Evolutionary conservation across 2,113 vertebrate genomes (phyloP), one percentile per base, ranked within the genome.

Genomic region (Petrocephalus zakoni): DNA sequence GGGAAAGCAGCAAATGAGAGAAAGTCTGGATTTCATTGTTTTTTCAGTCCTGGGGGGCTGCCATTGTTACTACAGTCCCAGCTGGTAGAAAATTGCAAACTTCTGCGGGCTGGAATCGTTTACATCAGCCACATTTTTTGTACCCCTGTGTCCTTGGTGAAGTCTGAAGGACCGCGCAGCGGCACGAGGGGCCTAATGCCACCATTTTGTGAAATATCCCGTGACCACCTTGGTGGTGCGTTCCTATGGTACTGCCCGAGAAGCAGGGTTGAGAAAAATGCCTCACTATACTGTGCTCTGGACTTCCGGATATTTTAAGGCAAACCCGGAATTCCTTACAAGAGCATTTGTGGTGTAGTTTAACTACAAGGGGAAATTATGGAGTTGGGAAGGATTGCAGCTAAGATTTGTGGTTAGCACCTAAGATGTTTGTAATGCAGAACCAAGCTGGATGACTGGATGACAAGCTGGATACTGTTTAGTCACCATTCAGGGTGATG

Each of bases 1-100:
- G 88, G 52, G 82, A 53, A 85, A 49, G 88, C 37, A 19, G 11
- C 47, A 56, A 15, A 34, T 85, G 55, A 68, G 61, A 85, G 88
- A 64, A 52, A 34, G 11, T 37, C 22, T 68, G 81, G 42, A 25
- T 89, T 61, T 89, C 53, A 85, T 85, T 85, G 29, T 13, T 64
- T 68, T 25, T 52, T 68, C 55, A 85, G 17, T 22, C 81, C 46
- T 85, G 56, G 78, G n/a, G 34, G 17, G 0, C 19, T 47, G 88
- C 42, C 72, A 47, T 34, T 64, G 88, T 49, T 61, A 42, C 37
- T 81, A 46, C 75, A 19, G 75, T 42, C 29, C 75, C 37, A 81
- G 75, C 17, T 19, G 2, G 11, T 64, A 29, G 61, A 64, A 64
- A 64, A 64, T 64, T n/a, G 9, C n/a, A 29, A 25, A 64, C n/a